Evolutionary conservation across 30 jellyfish, hydroid and myxozoan genomes (phyloP), one percentile per base, ranked within the genome.

Genomic region (Pseudorhiza aurosa): DNA sequence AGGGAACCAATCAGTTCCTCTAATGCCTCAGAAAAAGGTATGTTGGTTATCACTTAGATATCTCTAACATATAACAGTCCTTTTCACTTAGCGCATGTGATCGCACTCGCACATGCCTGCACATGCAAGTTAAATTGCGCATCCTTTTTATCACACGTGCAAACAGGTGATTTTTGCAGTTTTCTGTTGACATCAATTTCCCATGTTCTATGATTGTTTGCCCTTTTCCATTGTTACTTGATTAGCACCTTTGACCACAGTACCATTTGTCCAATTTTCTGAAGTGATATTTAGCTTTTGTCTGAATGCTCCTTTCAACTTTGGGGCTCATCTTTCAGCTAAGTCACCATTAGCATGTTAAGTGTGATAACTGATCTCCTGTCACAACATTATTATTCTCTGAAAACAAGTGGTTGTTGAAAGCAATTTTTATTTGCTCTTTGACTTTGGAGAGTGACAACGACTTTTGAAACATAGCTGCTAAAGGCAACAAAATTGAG

Each of bases 221-320:
- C 17, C 68, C 68, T 53, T 53, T 53, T 53, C 68, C 68, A 8
- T 53, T 53, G 18, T 53, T 53, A 53, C 68, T 53, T 53, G 68
- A 53, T 53, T 64, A 64, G 77, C 77, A 64, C 65, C 63, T 64
- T 64, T 69, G 88, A 31, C 94, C 94, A 82, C 77, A 82, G 21
- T 82, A 64, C 31, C 62, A 64, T 25, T 64, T 64, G 3, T 64
- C 77, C 77, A 64, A 64, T 32, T 64, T 64, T 64, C 28, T 15
- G 77, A 64, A 64, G 77, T 64, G 77, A 64, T 64, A 59, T 26
- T 29, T 64, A 59, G 77, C 77, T 32, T 64, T 64, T 29, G 77
- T 25, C 63, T 31, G 77, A 64, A 31, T 64, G 77, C 77, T 64
- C 60, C 77, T 64, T 26, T 64, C 77, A 64, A 64, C 77, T 39